Evolutionary conservation across 2,888 invertebrate genomes (phyloP), one percentile per base, ranked within the genome.

Genomic region (Gandaritis pyraliata): DNA sequence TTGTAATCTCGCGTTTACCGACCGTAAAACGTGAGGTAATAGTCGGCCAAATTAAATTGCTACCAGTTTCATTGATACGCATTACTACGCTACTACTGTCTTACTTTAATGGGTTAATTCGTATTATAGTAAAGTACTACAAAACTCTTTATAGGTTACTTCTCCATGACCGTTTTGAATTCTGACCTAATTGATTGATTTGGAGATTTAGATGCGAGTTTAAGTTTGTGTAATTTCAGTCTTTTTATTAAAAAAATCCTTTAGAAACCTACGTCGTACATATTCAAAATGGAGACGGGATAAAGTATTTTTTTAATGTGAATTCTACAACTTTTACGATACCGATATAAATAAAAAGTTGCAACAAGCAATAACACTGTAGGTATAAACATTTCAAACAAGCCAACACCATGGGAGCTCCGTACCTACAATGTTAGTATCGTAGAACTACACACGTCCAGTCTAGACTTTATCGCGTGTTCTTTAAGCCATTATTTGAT

Each of bases 1-100:
- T 80, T 79, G 86, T 83, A 86, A 87, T 87, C 83, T 79, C 73
- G 73, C 78, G 76, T 85, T 83, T 81, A 80, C 80, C 78, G 83
- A 72, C 78, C 82, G 80, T 89, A 84, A 87, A 87, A 75, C 71
- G 71, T 64, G 70, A 72, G 71, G 76, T 75, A 75, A 80, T 76
- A 75, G 77, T 77, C 69, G 68, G 62, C 73, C 72, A 80, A 85
- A 83, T 83, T 82, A 82, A 85, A 84, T 74, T 76, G 74, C 74
- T 70, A 71, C 73, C 71, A 62, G 58, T 65, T 77, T 73, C 77
- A 79, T 80, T 72, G 72, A 71, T 72, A 75, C 64, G 65, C 70
- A 63, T 60, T 61, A 73, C 71, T 70, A 69, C 64, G 72, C 71
- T 70, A 69, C 64, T 67, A 65, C 63, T 49, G 49, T 69, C 72